phyloP scores from a whole-genome alignment of 2,113 vertebrate species.

The Scytalopus superciliaris region DNA sequence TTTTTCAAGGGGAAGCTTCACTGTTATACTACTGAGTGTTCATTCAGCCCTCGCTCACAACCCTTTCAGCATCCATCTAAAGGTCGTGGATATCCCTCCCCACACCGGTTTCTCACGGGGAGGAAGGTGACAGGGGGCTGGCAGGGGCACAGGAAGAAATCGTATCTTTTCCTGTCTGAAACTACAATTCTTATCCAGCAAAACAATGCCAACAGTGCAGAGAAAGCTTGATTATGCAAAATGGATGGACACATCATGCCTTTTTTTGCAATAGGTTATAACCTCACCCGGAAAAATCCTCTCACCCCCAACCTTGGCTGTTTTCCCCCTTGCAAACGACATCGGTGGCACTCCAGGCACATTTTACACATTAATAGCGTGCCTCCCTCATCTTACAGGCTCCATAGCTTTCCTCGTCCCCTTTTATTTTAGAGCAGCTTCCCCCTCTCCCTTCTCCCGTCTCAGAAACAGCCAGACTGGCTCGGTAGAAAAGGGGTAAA shows the following conservation, averaged over 20 bases:
- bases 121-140: neutral
- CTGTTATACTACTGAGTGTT: neutral
- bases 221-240: conserved; percentile 59
- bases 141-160: neutral
- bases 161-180: neutral
- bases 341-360: neutral
- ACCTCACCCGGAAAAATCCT: conserved; percentile 22
- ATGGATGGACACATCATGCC: conserved; percentile 39
- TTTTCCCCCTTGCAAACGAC: conserved; percentile 12
- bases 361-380: conserved; percentile 20
- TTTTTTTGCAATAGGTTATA: conserved; percentile 34
- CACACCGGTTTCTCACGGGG: neutral
- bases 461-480: neutral
- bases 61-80: neutral
- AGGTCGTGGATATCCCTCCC: neutral
- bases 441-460: conserved; percentile 15
- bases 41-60: neutral
- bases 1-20: conserved; percentile 11
- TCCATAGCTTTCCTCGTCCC: neutral
- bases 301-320: neutral
- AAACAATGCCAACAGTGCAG: conserved; percentile 46
- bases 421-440: neutral
- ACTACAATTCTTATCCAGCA: conserved; percentile 31
- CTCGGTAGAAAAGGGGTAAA: conserved; percentile 6
- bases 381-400: conserved; percentile 29